These are phyloP conservation scores for Tragulus kanchil DNA, from an alignment of 2,113 vertebrate species.

Conservation along the genomic window DNA sequence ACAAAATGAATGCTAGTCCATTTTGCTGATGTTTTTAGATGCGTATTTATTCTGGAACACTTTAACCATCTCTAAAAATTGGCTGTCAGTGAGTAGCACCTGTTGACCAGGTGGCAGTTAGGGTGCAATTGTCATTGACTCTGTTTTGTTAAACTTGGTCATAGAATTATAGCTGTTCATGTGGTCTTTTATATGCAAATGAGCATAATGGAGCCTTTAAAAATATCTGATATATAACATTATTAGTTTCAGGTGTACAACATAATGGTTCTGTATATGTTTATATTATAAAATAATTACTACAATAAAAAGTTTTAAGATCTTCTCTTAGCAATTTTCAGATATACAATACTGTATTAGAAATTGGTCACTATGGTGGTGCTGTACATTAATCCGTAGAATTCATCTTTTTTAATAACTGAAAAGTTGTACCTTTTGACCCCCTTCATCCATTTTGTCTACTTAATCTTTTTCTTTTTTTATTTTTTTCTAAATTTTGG, in stretches of 20 bases:
- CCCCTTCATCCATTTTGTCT: not conserved
- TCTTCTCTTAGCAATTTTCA: not conserved
- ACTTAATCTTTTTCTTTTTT: not conserved
- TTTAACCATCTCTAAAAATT: not conserved
- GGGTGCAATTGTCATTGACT: not conserved
- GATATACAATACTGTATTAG: not conserved
- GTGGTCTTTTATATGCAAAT: not conserved
- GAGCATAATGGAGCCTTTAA: not conserved
- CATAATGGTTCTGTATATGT: not conserved
- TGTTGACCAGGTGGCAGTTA: not conserved
- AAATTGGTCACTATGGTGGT: not conserved
- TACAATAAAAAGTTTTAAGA: not conserved
- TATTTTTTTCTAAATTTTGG: no score
- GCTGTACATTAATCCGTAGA: not conserved
- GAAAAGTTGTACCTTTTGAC: not conserved
- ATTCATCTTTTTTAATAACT: not conserved
- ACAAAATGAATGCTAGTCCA: not conserved
- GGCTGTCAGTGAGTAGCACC: not conserved
- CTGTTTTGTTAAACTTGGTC: not conserved
- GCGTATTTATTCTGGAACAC: not conserved
- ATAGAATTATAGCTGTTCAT: not conserved
- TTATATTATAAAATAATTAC: not conserved
- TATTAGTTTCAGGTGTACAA: not conserved
- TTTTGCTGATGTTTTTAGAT: constrained; percentile 1
- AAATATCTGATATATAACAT: not conserved